phyloP scores from a whole-genome alignment of 2,888 invertebrate genomes.

The Habroteleia sp. region DNA sequence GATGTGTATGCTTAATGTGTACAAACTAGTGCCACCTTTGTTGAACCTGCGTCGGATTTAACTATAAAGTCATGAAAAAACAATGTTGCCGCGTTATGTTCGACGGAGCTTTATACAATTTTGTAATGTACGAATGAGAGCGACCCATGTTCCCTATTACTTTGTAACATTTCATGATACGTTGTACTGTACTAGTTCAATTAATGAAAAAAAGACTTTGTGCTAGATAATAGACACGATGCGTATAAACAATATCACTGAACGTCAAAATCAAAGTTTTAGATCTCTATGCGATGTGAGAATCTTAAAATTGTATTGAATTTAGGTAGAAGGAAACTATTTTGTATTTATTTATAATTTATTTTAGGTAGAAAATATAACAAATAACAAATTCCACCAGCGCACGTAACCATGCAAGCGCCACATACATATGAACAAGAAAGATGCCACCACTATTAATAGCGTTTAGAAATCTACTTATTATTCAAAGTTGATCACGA shows the following conservation, averaged over 20 bases:
- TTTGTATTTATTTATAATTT: constrained; percentile 80
- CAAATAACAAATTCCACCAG: constrained; percentile 72
- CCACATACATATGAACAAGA: not conserved
- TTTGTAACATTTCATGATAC: constrained; percentile 69
- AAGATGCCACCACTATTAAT: constrained; percentile 36
- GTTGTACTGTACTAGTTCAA: constrained; percentile 72
- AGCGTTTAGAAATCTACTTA: constrained; percentile 52
- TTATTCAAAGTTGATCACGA: constrained; percentile 56
- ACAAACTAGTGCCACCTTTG: constrained; percentile 61
- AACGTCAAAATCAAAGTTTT: constrained; percentile 72
- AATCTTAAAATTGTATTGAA: constrained; percentile 75
- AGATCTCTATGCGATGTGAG: constrained; percentile 70
- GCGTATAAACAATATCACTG: constrained; percentile 45
- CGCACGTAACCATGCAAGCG: constrained; percentile 18
- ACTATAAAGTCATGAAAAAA: constrained; percentile 40
- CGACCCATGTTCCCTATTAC: constrained; percentile 74
- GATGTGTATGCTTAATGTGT: constrained; percentile 33
- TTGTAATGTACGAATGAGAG: constrained; percentile 66
- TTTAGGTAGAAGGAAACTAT: constrained; percentile 80
- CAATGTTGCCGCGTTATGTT: constrained; percentile 35
- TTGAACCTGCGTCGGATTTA: constrained; percentile 40
- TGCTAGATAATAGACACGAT: constrained; percentile 55
- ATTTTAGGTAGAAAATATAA: constrained; percentile 79
- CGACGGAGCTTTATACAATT: constrained; percentile 48
- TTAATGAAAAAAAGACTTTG: constrained; percentile 70